Conservation (phyloP, 2,888 invertebrate genomes). For the Hoplodrina ambigua region DNA sequence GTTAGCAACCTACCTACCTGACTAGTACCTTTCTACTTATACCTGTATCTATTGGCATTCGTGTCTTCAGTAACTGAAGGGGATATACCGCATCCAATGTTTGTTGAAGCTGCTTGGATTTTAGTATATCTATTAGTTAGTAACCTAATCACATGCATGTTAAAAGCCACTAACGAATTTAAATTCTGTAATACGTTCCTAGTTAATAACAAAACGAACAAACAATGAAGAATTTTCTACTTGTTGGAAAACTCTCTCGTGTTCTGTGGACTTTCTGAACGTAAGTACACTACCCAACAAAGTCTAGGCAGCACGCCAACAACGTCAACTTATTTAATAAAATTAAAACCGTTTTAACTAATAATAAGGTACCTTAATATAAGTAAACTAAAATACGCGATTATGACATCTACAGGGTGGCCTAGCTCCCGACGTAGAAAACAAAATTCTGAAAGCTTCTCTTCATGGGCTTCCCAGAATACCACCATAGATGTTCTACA, state of each 20-base stretch:
- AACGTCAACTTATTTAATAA: no score
- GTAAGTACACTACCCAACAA: no score
- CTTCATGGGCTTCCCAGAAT: no score
- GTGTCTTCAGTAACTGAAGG: constrained; percentile 12
- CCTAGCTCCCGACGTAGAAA: no score
- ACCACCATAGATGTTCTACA: no score
- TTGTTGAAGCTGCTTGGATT: neutral
- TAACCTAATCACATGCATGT: neutral
- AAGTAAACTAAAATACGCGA: no score
- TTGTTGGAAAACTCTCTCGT: constrained; percentile 4
- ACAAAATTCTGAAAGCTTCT: no score
- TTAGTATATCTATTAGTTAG: neutral
- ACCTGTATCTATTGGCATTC: constrained; percentile 1
- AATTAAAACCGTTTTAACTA: no score
- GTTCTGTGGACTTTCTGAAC: constrained; percentile 7
- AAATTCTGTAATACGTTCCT: neutral
- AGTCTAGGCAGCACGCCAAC: no score
- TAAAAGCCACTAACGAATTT: neutral
- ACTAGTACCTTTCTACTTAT: neutral
- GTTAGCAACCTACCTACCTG: constrained; percentile 4
- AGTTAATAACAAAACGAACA: constrained; percentile 5
- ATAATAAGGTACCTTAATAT: no score
- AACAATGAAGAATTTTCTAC: constrained; percentile 4
- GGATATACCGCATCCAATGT: neutral
- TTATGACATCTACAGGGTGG: no score